A percentile compares a stretch with the other conserved stretches of the same genome.
phyloP scores from a whole-genome alignment of 2,113 vertebrate genomes.

The Elachura formosa region DNA sequence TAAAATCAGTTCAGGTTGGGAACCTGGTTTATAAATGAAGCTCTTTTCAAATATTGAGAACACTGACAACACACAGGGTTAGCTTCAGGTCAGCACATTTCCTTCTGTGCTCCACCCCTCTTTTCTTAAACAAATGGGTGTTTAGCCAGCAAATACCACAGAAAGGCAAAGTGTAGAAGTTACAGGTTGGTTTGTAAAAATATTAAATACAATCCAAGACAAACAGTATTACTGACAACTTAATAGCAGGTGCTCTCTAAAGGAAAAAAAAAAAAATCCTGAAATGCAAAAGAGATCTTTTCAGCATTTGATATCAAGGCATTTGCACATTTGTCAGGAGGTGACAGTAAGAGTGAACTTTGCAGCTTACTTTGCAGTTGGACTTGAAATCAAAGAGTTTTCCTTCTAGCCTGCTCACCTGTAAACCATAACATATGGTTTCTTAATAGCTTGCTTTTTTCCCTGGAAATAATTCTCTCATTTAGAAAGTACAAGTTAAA shows the following conservation, averaged over 20 bases:
- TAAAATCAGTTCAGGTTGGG: constrained; percentile 46
- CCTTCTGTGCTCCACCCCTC: neutral
- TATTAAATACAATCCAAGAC: constrained; percentile 42
- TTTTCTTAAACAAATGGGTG: constrained; percentile 11
- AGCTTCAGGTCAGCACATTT: constrained; percentile 18
- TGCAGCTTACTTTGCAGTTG: constrained; percentile 31
- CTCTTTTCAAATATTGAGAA: constrained; percentile 55
- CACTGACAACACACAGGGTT: constrained; percentile 21
- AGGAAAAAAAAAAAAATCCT: constrained; percentile 15
- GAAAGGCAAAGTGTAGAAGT: constrained; percentile 35
- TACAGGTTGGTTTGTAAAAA: constrained; percentile 41
- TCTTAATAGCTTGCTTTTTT: constrained; percentile 25
- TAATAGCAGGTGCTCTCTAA: constrained; percentile 40
- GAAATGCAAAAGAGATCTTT: constrained; percentile 17
- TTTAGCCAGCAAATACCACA: neutral
- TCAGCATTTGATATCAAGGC: constrained; percentile 59
- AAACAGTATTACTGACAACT: constrained; percentile 30
- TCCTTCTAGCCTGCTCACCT: constrained; percentile 11
- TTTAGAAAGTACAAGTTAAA: constrained; percentile 57
- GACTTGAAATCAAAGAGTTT: constrained; percentile 22
- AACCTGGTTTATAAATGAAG: constrained; percentile 57
- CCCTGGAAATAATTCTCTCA: constrained; percentile 38
- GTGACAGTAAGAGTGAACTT: constrained; percentile 20
- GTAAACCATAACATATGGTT: neutral
- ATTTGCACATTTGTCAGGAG: constrained; percentile 49